Conservation (phyloP, 2,888 invertebrate genomes). For the Seladonia tumulorum region DNA sequence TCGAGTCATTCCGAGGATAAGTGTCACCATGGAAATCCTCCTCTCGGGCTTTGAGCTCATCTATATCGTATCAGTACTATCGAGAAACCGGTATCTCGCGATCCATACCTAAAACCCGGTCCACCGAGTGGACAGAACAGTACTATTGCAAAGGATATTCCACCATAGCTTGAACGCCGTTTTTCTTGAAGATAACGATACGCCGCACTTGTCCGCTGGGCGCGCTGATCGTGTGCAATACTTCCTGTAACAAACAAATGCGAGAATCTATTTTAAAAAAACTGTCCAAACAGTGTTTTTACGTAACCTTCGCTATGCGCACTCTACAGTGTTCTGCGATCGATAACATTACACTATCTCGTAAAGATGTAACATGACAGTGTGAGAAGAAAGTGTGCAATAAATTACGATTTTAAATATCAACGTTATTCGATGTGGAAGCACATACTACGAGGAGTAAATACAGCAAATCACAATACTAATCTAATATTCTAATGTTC, state of each 20-base stretch:
- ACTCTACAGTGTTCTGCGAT: not conserved
- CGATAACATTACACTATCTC: no score
- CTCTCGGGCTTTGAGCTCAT: conserved; percentile 56
- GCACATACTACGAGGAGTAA: no score
- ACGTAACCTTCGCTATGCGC: not conserved
- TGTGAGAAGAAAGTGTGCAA: no score
- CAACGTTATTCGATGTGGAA: no score
- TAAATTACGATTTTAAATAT: no score
- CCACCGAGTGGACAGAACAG: conserved; percentile 23
- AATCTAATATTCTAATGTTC: no score
- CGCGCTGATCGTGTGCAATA: conserved; percentile 98
- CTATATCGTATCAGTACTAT: conserved; percentile 27
- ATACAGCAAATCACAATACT: no score
- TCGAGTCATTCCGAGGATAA: conserved; percentile 38
- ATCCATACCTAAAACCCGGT: conserved; percentile 35
- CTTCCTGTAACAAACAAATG: conserved; percentile 93
- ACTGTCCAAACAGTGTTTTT: not conserved
- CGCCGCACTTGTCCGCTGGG: conserved; percentile 97
- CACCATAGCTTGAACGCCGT: conserved; percentile 99
- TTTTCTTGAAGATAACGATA: conserved; percentile 99
- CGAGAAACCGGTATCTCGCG: conserved; percentile 24
- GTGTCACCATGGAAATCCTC: conserved; percentile 65
- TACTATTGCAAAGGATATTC: conserved; percentile 93
- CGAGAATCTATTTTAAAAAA: conserved; percentile 35
- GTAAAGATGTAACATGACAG: no score